phyloP scores from a whole-genome alignment of 1,140 invertebrate genomes.

The Brachystomella parvula region DNA sequence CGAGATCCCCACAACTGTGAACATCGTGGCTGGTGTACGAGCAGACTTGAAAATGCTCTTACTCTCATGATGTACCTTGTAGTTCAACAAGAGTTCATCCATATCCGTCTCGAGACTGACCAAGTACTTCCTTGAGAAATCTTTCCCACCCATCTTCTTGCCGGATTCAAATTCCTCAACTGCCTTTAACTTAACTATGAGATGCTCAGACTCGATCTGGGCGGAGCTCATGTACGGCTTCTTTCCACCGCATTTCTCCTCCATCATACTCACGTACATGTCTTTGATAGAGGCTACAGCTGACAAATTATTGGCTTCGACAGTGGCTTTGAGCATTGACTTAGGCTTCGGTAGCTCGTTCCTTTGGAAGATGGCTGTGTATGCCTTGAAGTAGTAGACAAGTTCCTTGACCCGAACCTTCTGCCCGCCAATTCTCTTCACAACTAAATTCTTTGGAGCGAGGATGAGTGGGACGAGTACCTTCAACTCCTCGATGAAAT shows the following conservation, averaged over 20 bases:
- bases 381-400: slow-evolving; percentile 95
- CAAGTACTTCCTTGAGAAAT: slow-evolving; percentile 76
- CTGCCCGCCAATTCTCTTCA: slow-evolving; percentile 93
- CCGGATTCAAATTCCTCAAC: slow-evolving; percentile 68
- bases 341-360: slow-evolving; percentile 97
- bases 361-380: slow-evolving; percentile 92
- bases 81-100: slow-evolving; percentile 73
- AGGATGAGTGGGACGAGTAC: slow-evolving; percentile 80
- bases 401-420: slow-evolving; percentile 84
- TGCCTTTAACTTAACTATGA: slow-evolving; percentile 63
- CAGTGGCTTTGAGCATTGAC: slow-evolving; percentile 96
- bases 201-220: slow-evolving; percentile 74
- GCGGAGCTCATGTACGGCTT: slow-evolving; percentile 79
- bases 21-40: slow-evolving; percentile 87
- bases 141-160: slow-evolving; percentile 91
- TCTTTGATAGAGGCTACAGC: slow-evolving; percentile 92
- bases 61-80: slow-evolving; percentile 84
- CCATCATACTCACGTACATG: slow-evolving; percentile 84
- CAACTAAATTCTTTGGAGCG: slow-evolving; percentile 79
- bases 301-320: slow-evolving; percentile 93
- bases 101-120: slow-evolving; percentile 74
- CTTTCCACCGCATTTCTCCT: slow-evolving; percentile 78
- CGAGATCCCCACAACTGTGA: slow-evolving; percentile 72
- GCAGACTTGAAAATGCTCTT: slow-evolving; percentile 97
- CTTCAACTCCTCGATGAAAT: slow-evolving; percentile 81